Conservation (phyloP, 2,113 vertebrate genomes). For the Bambusicola thoracicus region DNA sequence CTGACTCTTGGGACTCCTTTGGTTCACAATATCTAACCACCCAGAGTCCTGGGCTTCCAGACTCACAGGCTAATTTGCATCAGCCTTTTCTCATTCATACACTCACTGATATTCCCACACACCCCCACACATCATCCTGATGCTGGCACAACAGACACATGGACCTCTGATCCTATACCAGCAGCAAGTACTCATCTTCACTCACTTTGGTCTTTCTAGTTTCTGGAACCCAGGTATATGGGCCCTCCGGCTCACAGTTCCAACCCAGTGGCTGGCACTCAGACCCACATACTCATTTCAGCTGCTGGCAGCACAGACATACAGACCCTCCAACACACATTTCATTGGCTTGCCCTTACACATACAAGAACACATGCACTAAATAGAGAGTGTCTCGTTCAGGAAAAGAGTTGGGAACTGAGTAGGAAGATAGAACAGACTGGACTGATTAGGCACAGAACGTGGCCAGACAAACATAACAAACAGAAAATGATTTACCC, state of each 20-base stretch:
- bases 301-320: neutral
- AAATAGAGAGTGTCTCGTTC: neutral
- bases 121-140: neutral
- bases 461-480: neutral
- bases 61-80: neutral
- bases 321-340: fast-evolving
- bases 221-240: neutral
- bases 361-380: fast-evolving
- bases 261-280: neutral
- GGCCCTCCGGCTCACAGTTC: neutral
- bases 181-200: neutral
- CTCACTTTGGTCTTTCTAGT: neutral
- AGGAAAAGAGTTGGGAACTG: neutral
- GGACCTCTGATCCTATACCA: fast-evolving
- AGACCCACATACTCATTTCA: neutral
- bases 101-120: fast-evolving
- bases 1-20: neutral
- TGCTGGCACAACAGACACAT: neutral
- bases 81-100: neutral
- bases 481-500: neutral
- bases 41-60: neutral
- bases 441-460: neutral
- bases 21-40: neutral
- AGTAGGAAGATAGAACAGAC: neutral
- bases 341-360: neutral